Conservation (phyloP, 2,113 vertebrate species). For the Fregata magnificens region DNA sequence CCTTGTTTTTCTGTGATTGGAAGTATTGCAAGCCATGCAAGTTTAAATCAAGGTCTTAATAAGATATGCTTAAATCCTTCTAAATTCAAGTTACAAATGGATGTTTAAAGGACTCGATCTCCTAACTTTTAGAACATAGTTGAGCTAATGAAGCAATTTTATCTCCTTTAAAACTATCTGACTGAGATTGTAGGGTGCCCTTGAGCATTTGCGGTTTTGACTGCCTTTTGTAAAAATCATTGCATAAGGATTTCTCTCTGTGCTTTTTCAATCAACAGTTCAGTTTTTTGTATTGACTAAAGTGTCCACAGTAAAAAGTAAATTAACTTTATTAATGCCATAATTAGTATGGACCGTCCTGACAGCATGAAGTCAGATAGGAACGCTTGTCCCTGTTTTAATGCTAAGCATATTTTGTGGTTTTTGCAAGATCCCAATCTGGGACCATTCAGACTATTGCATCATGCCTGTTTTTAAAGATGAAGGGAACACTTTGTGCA, state of each 20-base stretch:
- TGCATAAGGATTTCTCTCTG: not conserved
- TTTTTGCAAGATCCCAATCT: not conserved
- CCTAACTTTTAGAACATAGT: not conserved
- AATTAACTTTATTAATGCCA: not conserved
- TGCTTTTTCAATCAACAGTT: not conserved
- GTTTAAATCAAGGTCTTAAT: not conserved
- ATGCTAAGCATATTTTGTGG: slow-evolving; percentile 7
- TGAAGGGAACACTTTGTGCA: slow-evolving; percentile 30
- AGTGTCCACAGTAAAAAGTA: not conserved
- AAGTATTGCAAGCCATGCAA: not conserved
- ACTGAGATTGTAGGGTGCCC: not conserved
- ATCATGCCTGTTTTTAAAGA: slow-evolving; percentile 40
- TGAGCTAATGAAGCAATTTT: not conserved
- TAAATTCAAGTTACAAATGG: not conserved
- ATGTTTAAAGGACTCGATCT: not conserved
- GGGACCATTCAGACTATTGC: slow-evolving; percentile 15
- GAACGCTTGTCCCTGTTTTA: slow-evolving; percentile 1
- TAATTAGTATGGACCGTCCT: not conserved
- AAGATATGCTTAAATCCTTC: not conserved
- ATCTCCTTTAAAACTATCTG: not conserved
- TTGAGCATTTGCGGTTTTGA: not conserved
- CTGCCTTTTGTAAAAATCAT: not conserved
- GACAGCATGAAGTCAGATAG: not conserved
- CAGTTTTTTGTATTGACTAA: not conserved
- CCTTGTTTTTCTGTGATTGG: not conserved